Evolutionary conservation across 2,113 vertebrate genomes (phyloP).

Genomic region (Pseudopodoces humilis): DNA sequence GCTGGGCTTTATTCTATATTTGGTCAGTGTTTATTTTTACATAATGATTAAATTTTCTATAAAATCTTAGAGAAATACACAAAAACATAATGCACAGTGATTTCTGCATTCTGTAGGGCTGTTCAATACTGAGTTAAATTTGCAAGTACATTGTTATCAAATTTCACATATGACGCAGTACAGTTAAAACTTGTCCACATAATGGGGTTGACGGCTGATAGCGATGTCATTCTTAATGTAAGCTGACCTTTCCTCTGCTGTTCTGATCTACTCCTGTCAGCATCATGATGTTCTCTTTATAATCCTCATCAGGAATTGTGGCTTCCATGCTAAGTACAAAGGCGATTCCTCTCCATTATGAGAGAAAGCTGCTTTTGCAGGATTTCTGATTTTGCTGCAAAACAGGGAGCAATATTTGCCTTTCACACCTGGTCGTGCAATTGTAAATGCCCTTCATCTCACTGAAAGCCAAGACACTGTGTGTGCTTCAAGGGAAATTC

Average conservation of each 20-base stretch:
- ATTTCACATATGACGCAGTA: conserved; percentile 29
- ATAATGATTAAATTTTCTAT: not conserved
- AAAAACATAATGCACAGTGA: not conserved
- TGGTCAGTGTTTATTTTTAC: not conserved
- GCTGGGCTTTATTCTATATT: not conserved
- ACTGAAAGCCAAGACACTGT: not conserved
- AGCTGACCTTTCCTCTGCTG: conserved; percentile 34
- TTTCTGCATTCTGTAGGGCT: not conserved
- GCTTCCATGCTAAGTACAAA: not conserved
- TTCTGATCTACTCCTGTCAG: not conserved
- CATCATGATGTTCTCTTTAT: not conserved
- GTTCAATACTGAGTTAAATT: conserved; percentile 1
- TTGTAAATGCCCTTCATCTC: not conserved
- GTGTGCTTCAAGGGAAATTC: not conserved
- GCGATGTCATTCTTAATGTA: conserved; percentile 10
- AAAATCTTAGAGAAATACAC: not conserved
- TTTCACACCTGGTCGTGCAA: not conserved
- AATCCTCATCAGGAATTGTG: not conserved
- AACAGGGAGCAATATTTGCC: not conserved
- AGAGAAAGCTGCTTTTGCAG: not conserved
- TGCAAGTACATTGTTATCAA: not conserved
- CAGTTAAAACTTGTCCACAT: conserved; percentile 30
- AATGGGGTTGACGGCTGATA: conserved; percentile 45
- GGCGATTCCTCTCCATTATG: not conserved
- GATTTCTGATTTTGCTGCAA: not conserved